Conservation (phyloP, 2,888 invertebrate genomes). For the Cheilosia urbana region DNA sequence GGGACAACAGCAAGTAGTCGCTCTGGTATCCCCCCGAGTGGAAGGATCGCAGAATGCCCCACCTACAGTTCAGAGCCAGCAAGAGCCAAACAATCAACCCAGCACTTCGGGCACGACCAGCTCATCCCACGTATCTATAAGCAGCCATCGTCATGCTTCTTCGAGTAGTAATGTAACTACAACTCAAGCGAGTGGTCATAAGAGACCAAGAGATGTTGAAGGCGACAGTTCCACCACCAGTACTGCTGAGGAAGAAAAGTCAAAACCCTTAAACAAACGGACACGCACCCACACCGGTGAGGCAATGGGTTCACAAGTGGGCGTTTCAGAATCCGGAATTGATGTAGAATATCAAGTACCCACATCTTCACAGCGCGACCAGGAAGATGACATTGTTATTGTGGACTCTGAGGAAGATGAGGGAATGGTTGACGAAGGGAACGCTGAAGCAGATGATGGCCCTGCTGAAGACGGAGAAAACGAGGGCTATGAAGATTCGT, state of each 20-base stretch:
- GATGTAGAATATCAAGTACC: conserved; percentile 93
- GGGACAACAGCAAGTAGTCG: conserved; percentile 87
- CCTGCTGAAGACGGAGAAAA: conserved; percentile 85
- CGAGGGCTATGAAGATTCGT: conserved; percentile 86
- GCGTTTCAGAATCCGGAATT: conserved; percentile 86
- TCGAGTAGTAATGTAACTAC: conserved; percentile 89
- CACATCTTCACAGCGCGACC: conserved; percentile 93
- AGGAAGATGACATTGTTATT: conserved; percentile 92
- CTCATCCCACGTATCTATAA: conserved; percentile 82
- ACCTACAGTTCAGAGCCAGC: conserved; percentile 80
- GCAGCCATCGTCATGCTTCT: conserved; percentile 84
- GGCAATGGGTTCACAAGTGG: conserved; percentile 80
- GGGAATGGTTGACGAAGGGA: conserved; percentile 85
- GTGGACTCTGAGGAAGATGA: conserved; percentile 91
- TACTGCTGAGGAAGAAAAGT: conserved; percentile 84
- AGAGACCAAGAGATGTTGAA: conserved; percentile 86
- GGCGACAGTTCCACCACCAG: conserved; percentile 85
- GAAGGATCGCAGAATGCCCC: conserved; percentile 85
- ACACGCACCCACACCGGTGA: conserved; percentile 81
- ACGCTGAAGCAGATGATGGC: conserved; percentile 85
- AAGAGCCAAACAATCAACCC: conserved; percentile 81
- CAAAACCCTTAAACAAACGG: conserved; percentile 81
- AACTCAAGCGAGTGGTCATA: conserved; percentile 86
- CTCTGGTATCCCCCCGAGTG: conserved; percentile 89
- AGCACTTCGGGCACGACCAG: conserved; percentile 82